phyloP scores from a whole-genome alignment of 1,140 invertebrate species.

The Papilio machaon region DNA sequence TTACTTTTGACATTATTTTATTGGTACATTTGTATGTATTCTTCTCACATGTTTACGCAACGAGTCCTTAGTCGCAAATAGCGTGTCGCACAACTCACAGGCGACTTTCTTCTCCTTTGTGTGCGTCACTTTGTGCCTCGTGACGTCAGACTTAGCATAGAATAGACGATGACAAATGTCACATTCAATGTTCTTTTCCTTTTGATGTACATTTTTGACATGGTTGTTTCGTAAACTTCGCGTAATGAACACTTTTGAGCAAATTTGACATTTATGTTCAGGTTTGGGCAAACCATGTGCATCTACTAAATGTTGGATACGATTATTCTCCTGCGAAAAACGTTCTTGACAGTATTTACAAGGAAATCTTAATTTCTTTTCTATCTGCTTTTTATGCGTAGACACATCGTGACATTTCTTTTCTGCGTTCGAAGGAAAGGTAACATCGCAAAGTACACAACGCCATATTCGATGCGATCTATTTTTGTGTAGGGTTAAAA shows the following conservation, averaged over 20 bases:
- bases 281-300: conserved; percentile 66
- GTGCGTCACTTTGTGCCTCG: conserved; percentile 66
- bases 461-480: conserved; percentile 56
- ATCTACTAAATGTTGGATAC: conserved; percentile 66
- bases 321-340: conserved; percentile 67
- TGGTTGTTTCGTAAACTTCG: conserved; percentile 70
- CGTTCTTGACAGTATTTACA: conserved; percentile 66
- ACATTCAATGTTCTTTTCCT: conserved; percentile 69
- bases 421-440: conserved; percentile 53
- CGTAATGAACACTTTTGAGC: conserved; percentile 66
- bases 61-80: conserved; percentile 68
- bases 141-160: conserved; percentile 65
- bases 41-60: conserved; percentile 66
- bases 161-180: conserved; percentile 69
- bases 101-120: conserved; percentile 67
- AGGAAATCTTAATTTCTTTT: conserved; percentile 64
- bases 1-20: conserved; percentile 4
- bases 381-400: conserved; percentile 55
- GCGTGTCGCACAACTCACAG: conserved; percentile 59
- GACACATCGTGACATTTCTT: conserved; percentile 61
- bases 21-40: conserved; percentile 50
- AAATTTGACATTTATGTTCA: conserved; percentile 61
- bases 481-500: conserved; percentile 68
- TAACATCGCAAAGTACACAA: conserved; percentile 57
- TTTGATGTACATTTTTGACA: conserved; percentile 66